Evolutionary conservation across 64 coral and sea anemone genomes (phyloP), one percentile per base, ranked within the genome.

Genomic region (Stylophora pistillata): DNA sequence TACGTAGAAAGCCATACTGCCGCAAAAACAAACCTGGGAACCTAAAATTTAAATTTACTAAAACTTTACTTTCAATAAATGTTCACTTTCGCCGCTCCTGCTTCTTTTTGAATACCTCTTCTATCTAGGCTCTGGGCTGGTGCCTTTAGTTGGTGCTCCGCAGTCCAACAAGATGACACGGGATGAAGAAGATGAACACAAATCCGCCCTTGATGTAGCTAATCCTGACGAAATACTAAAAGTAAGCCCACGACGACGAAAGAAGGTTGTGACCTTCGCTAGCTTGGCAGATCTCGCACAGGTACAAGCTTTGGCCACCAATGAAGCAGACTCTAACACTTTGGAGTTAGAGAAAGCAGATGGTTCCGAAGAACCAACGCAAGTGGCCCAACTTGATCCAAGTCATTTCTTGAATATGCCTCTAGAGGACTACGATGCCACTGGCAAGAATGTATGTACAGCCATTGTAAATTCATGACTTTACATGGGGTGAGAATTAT

Each of bases 391-490:
- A 16, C 20, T 21, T 53, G 61, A 84, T 12, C 80, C 62, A 84
- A 68, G 62, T 21, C 58, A n/a, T 15, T 84, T 70, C 62, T 70
- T 84, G 20, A 84, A 84, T 21, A 84, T 84, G 62, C 89, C 89
- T 17, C 30, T 91, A 16, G 58, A 91, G 41, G 89, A 91, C 53
- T 85, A 55, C 47, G 89, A 91, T 25, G 89, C 80, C 15, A 76
- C 79, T 23, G 29, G 56, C 32, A 71, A 73, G 23, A 85, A 85
- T 15, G 89, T 91, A 64, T 76, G 89, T 85, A 85, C 20, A n/a
- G 17, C 0, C 4, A 6, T 53, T 21, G 10, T 17, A 20, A 53
- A 28, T 72, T 52, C 59, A 29, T 13, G 7, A 56, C 58, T 28
- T 58, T 18, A 11, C 20, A 10, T 27, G 28, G 18, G 3, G 12